These are phyloP conservation scores for Herminia tarsipennalis DNA, from an alignment of 2,888 invertebrate genomes.

Conservation along the genomic window DNA sequence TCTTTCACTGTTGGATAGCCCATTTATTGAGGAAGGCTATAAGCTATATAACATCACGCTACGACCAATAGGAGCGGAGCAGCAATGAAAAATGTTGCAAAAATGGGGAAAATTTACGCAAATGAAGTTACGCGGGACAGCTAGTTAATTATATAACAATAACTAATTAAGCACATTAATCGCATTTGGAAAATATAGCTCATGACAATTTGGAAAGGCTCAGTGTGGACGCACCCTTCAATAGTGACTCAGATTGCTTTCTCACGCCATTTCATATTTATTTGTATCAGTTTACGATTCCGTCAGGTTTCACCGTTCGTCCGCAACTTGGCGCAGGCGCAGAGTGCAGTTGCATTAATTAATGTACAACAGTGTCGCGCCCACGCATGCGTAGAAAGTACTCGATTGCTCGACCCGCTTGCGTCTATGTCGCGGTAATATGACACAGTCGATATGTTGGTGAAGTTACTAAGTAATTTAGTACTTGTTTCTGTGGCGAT, in stretches of 20 bases:
- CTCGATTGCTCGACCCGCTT: slow-evolving; percentile 46
- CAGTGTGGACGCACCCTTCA: background rate
- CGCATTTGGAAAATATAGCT: too few species aligned
- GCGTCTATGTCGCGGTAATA: slow-evolving; percentile 40
- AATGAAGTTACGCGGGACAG: too few species aligned
- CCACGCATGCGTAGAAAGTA: slow-evolving; percentile 67
- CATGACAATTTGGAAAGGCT: too few species aligned
- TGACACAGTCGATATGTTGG: slow-evolving; percentile 35
- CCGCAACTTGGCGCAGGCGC: slow-evolving; percentile 6
- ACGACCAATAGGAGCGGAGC: too few species aligned
- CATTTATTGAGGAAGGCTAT: too few species aligned
- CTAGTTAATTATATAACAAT: too few species aligned
- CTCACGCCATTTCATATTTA: slow-evolving; percentile 51
- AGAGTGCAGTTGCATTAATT: slow-evolving; percentile 63
- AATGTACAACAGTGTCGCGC: slow-evolving; percentile 62
- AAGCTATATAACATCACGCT: too few species aligned
- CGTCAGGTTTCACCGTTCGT: slow-evolving; percentile 31
- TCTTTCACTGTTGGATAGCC: too few species aligned
- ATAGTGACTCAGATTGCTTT: slow-evolving; percentile 28
- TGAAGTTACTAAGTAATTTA: slow-evolving; percentile 26
- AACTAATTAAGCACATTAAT: too few species aligned
- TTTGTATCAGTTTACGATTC: slow-evolving; percentile 49
- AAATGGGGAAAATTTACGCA: too few species aligned
- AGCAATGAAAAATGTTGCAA: too few species aligned
- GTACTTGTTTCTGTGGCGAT: slow-evolving; percentile 2